Conservation (phyloP, 2,113 vertebrate species). For the Cryptomyrus ogoouensis region DNA sequence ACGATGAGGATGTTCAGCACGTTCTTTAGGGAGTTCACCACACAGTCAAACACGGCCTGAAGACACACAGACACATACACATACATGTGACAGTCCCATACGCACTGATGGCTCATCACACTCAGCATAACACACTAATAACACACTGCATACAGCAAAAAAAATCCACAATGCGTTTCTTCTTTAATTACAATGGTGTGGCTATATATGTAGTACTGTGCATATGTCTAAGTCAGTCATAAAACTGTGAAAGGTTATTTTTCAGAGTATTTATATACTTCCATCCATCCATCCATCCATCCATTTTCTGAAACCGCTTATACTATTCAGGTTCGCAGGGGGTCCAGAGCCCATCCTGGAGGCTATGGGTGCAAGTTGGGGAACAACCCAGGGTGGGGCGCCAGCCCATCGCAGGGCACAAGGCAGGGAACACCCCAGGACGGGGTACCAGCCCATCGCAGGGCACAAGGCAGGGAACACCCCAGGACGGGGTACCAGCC, state of each 20-base stretch:
- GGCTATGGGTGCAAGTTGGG: too few species aligned
- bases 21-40: slow-evolving; percentile 95
- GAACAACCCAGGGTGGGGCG: too few species aligned
- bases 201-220: not conserved
- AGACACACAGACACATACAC: slow-evolving; percentile 11
- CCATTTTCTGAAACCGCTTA: too few species aligned
- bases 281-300: not conserved
- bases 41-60: slow-evolving; percentile 97
- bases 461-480: too few species aligned
- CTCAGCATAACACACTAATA: not conserved
- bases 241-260: not conserved
- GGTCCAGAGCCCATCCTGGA: too few species aligned
- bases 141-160: not conserved
- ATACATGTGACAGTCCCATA: not conserved
- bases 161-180: not conserved
- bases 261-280: not conserved
- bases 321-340: too few species aligned
- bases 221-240: not conserved
- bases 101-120: not conserved
- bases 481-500: too few species aligned
- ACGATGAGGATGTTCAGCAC: slow-evolving; percentile 95
- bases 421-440: too few species aligned
- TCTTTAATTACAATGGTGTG: not conserved
- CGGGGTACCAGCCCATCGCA: too few species aligned
- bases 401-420: too few species aligned